phyloP scores from a whole-genome alignment of 1,140 invertebrate genomes.

The Metaphire vulgaris region DNA sequence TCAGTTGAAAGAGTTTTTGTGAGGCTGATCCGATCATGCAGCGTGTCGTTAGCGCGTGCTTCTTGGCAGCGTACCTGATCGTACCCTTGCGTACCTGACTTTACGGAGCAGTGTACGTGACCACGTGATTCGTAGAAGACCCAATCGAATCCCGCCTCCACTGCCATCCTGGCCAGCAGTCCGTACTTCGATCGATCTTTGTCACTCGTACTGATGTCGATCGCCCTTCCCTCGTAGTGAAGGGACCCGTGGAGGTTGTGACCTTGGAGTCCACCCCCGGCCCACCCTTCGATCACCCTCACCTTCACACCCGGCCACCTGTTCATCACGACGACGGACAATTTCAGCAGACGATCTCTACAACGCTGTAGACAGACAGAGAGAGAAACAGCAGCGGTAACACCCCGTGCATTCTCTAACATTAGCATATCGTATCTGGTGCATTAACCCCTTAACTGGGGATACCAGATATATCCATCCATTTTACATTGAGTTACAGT shows the following conservation, averaged over 20 bases:
- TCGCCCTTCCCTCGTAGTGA: constrained; percentile 91
- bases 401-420: too few relatives aligned
- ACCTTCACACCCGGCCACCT: constrained; percentile 88
- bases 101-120: constrained; percentile 96
- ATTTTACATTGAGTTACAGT: too few relatives aligned
- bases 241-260: constrained; percentile 70
- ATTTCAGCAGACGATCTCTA: constrained; percentile 85
- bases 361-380: constrained; percentile 86
- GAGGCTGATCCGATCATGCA: too few relatives aligned
- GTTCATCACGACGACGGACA: constrained; percentile 95
- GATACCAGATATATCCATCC: too few relatives aligned
- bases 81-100: constrained; percentile 73
- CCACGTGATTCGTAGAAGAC: constrained; percentile 89
- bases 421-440: too few relatives aligned
- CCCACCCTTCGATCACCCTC: constrained; percentile 88
- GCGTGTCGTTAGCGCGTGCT: too few relatives aligned
- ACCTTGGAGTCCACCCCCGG: constrained; percentile 79
- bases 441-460: too few relatives aligned
- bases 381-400: too few relatives aligned
- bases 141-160: constrained; percentile 97
- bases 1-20: too few relatives aligned
- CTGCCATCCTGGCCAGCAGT: constrained; percentile 87
- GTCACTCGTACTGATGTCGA: constrained; percentile 90
- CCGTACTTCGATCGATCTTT: constrained; percentile 85
- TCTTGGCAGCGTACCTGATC: too few relatives aligned